Conservation (phyloP, 2,113 vertebrate genomes). For the Zosterops japonicus region DNA sequence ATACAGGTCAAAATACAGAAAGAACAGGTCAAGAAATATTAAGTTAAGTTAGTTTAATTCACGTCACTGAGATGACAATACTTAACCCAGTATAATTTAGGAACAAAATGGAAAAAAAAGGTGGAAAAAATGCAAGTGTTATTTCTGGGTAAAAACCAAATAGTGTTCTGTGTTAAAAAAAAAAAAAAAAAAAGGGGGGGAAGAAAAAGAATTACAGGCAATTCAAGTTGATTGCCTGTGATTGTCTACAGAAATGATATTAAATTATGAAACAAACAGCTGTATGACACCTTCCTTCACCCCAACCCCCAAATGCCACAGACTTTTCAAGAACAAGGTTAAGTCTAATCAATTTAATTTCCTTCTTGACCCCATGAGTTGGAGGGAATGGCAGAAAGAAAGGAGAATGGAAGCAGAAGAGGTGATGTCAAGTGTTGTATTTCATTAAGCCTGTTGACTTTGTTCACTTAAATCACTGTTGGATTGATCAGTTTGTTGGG, state of each 20-base stretch:
- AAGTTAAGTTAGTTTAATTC: not conserved
- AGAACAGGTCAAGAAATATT: not conserved
- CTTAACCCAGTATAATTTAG: not conserved
- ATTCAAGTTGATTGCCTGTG: not conserved
- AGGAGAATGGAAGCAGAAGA: not conserved
- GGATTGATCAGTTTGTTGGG: not conserved
- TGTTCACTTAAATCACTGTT: not conserved
- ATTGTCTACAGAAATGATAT: not conserved
- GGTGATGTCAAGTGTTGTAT: not conserved
- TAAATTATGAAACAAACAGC: not conserved
- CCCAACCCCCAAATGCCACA: not conserved
- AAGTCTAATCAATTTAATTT: not conserved
- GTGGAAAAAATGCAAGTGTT: not conserved
- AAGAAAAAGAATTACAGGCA: not conserved
- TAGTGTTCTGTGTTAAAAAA: not conserved
- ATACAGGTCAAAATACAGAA: conserved; percentile 25
- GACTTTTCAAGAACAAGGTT: not conserved
- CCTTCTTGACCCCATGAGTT: not conserved
- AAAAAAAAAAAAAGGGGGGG: no score
- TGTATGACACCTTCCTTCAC: not conserved
- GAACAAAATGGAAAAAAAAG: not conserved
- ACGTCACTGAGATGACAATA: not conserved
- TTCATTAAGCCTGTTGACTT: not conserved
- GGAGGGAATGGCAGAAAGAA: not conserved
- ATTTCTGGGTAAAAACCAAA: not conserved